phyloP scores from a whole-genome alignment of 1,140 invertebrate genomes.

The Drosophila sulfurigaster region DNA sequence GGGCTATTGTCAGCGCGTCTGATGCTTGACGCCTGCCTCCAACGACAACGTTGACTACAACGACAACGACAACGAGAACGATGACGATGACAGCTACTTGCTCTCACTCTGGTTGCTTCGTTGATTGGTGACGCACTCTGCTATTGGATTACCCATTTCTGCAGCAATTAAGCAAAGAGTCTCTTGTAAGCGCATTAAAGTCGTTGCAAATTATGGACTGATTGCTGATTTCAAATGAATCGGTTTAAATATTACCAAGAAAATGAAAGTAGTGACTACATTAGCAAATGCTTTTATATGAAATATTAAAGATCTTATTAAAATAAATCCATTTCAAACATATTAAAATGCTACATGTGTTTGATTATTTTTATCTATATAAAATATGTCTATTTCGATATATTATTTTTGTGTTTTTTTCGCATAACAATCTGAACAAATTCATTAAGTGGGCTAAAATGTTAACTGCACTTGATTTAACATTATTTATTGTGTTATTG shows the following conservation, averaged over 20 bases:
- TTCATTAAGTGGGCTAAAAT: not conserved
- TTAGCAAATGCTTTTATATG: no score
- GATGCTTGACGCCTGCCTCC: conserved; percentile 50
- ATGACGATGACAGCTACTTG: conserved; percentile 31
- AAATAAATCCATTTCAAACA: no score
- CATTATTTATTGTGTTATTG: not conserved
- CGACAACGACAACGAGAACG: not conserved
- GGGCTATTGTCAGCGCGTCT: conserved; percentile 65
- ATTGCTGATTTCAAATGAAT: conserved; percentile 2
- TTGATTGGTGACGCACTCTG: conserved; percentile 58
- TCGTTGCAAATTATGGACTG: conserved; percentile 42
- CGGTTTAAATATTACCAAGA: not conserved
- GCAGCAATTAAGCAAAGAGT: conserved; percentile 46
- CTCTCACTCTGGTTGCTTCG: conserved; percentile 28
- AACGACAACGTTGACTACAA: not conserved
- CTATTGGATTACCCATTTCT: conserved; percentile 54
- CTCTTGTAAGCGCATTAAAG: conserved; percentile 50
- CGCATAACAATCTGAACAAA: no score
- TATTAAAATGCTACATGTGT: no score
- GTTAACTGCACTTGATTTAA: not conserved
- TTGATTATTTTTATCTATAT: no score
- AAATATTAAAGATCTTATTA: no score
- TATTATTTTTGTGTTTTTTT: not conserved
- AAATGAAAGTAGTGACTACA: no score
- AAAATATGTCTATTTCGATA: not conserved